Percentiles rank a stretch among this genome's conserved stretches.
These are phyloP conservation scores for Callipepla californica DNA, from an alignment of 2,113 vertebrate species.

Conservation along the genomic window DNA sequence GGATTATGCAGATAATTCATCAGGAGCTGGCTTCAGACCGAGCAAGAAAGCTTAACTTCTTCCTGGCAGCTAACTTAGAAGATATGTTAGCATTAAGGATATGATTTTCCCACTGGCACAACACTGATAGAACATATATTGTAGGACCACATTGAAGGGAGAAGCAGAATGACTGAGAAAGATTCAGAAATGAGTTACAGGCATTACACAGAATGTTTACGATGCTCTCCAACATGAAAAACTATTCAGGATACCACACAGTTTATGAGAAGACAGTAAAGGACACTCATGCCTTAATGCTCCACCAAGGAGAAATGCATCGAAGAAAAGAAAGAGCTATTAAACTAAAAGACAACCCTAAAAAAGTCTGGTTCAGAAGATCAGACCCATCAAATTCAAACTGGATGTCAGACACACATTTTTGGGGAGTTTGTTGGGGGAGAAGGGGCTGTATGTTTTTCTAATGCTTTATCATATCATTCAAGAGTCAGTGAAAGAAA, in stretches of 20 bases:
- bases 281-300: neutral
- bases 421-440: neutral
- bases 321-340: neutral
- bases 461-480: neutral
- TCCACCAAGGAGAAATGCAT: neutral
- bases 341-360: neutral
- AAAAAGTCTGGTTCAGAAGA: neutral
- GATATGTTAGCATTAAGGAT: neutral
- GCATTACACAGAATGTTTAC: neutral
- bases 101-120: neutral
- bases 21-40: neutral
- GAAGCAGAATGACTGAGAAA: neutral
- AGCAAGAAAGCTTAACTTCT: neutral
- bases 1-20: neutral
- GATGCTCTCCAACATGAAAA: neutral
- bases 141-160: neutral
- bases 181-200: neutral
- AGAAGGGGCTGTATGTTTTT: neutral
- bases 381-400: neutral
- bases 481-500: slow-evolving; percentile 1
- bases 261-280: neutral
- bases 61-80: neutral
- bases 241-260: neutral
- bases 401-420: neutral
- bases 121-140: neutral